Conservation (phyloP, 2,113 vertebrate genomes). For the Cariama cristata region DNA sequence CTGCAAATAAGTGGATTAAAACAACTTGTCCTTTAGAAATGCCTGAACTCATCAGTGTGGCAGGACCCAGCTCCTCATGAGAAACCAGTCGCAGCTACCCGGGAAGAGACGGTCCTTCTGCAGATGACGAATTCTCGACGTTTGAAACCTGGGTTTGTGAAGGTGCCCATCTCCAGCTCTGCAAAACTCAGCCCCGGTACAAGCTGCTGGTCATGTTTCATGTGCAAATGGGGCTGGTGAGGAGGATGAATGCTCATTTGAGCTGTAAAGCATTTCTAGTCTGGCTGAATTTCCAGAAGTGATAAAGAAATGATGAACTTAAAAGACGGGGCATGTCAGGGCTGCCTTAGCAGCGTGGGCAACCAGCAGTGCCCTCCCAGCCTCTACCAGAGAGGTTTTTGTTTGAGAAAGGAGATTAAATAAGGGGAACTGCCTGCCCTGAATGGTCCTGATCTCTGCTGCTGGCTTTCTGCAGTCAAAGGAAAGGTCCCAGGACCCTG, state of each 20-base stretch:
- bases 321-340: background rate
- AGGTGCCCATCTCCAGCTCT: background rate
- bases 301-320: background rate
- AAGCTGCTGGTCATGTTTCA: rapidly evolving
- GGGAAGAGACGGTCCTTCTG: background rate
- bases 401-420: background rate
- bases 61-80: background rate
- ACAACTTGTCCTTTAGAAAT: background rate
- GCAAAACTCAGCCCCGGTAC: background rate
- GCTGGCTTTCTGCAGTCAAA: background rate
- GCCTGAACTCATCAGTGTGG: rapidly evolving
- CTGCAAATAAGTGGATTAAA: background rate
- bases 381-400: background rate
- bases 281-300: background rate
- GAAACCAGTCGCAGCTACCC: background rate
- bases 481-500: background rate
- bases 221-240: background rate
- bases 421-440: background rate
- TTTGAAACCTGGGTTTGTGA: background rate
- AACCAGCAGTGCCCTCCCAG: background rate
- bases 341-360: background rate
- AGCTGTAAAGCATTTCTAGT: background rate
- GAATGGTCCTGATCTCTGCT: background rate
- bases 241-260: background rate
- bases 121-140: background rate